phyloP scores from a whole-genome alignment of 2,888 invertebrate species.

The Parnassius apollo region DNA sequence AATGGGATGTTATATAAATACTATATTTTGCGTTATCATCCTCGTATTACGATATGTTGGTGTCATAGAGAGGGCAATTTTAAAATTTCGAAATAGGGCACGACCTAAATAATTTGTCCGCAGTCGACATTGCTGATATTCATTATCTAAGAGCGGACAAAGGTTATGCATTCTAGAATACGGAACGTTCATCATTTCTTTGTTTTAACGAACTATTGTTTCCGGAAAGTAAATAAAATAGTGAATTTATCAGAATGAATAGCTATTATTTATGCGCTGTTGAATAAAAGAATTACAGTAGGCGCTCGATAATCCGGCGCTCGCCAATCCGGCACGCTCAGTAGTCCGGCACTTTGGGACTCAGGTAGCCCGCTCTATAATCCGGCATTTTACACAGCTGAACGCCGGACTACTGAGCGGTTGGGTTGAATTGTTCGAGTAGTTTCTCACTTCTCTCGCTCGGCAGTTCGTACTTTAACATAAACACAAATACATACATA shows the following conservation, averaged over 20 bases:
- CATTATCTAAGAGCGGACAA: slow-evolving; percentile 14
- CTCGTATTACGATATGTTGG: not conserved
- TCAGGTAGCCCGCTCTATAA: too few relatives aligned
- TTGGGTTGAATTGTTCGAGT: too few relatives aligned
- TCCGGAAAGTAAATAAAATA: not conserved
- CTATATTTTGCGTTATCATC: too few relatives aligned
- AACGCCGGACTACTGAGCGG: too few relatives aligned
- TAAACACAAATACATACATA: too few relatives aligned
- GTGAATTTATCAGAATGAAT: not conserved
- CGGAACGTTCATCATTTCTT: slow-evolving; percentile 3
- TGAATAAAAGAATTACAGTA: not conserved
- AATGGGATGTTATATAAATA: too few relatives aligned
- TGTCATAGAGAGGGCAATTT: slow-evolving; percentile 10
- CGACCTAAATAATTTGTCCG: slow-evolving; percentile 13
- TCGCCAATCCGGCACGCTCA: too few relatives aligned
- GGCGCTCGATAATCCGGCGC: too few relatives aligned
- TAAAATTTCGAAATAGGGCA: slow-evolving; percentile 15
- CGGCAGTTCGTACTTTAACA: too few relatives aligned
- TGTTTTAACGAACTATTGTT: slow-evolving; percentile 12
- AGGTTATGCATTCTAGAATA: slow-evolving; percentile 4
- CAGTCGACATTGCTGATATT: slow-evolving; percentile 5
- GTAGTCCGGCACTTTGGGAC: too few relatives aligned
- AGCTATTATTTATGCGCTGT: not conserved
- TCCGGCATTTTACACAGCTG: too few relatives aligned
- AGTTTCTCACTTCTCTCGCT: too few relatives aligned